Percentiles rank a stretch among this genome's conserved stretches.
phyloP scores from a whole-genome alignment of 2,888 invertebrate genomes.

The Lepidocyrtinus sp. region DNA sequence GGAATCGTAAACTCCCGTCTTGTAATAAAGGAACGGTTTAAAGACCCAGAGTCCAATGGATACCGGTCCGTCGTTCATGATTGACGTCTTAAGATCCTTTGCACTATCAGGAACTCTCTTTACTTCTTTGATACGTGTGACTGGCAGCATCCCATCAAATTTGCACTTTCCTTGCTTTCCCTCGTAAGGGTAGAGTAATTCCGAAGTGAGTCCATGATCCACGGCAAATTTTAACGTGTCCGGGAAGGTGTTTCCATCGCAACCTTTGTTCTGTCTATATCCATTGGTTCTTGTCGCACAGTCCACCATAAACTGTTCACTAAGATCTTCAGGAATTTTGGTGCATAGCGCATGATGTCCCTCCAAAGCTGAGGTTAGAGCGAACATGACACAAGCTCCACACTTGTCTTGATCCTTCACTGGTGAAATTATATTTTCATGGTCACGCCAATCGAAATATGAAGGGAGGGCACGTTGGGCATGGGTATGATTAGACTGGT shows the following conservation, averaged over 20 bases:
- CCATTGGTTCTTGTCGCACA: slow-evolving; percentile 40
- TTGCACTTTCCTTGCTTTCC: slow-evolving; percentile 36
- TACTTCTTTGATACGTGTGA: slow-evolving; percentile 3
- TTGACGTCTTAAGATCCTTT: slow-evolving; percentile 14
- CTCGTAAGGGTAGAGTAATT: slow-evolving; percentile 35
- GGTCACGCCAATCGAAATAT: slow-evolving; percentile 37
- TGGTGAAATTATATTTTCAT: slow-evolving; percentile 28
- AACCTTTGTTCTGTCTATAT: slow-evolving; percentile 38
- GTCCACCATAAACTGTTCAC: slow-evolving; percentile 45
- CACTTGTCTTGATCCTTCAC: slow-evolving; percentile 42
- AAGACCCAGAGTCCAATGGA: slow-evolving; percentile 40
- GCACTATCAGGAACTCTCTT: slow-evolving; percentile 6
- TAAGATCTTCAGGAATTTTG: slow-evolving; percentile 19
- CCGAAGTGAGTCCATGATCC: slow-evolving; percentile 31
- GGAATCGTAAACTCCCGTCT: slow-evolving; percentile 30
- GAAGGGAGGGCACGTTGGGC: background rate
- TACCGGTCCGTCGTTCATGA: slow-evolving; percentile 4
- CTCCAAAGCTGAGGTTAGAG: slow-evolving; percentile 30
- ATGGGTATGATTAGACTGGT: background rate
- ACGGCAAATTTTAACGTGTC: slow-evolving; percentile 34
- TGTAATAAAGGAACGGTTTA: slow-evolving; percentile 37
- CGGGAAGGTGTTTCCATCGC: slow-evolving; percentile 38
- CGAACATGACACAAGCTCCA: slow-evolving; percentile 51
- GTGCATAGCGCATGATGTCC: slow-evolving; percentile 25
- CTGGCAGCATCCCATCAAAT: slow-evolving; percentile 29